Percentiles rank a stretch among this genome's conserved stretches.
These are phyloP conservation scores for Liparis tanakae DNA, from an alignment of 2,797 vertebrate genomes.

Conservation along the genomic window DNA sequence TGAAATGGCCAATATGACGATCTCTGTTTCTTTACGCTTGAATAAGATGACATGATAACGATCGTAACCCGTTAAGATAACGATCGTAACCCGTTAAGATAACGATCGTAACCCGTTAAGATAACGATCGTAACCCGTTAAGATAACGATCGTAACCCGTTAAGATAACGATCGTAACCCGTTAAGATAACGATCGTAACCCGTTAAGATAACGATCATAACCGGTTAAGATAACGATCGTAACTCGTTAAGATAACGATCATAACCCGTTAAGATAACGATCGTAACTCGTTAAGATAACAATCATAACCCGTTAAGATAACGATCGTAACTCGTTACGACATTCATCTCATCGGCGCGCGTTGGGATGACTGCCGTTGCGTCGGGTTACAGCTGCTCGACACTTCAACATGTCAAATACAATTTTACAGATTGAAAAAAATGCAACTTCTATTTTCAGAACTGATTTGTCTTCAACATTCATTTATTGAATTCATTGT, in stretches of 20 bases:
- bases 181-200: neutral
- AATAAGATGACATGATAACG: neutral
- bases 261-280: neutral
- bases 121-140: neutral
- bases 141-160: neutral
- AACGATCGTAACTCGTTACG: neutral
- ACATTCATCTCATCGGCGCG: neutral
- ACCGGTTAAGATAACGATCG: neutral
- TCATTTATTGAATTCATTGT: neutral
- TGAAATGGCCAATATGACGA: neutral
- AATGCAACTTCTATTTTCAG: neutral
- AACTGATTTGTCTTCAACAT: neutral
- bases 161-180: neutral
- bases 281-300: neutral
- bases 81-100: neutral
- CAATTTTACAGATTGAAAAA: neutral
- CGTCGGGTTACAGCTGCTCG: neutral
- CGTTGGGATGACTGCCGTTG: neutral
- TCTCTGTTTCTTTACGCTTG: neutral
- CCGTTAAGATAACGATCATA: no score
- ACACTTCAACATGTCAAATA: neutral
- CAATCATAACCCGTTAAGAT: no score
- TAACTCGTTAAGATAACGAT: neutral
- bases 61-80: neutral
- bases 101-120: neutral